phyloP scores from a whole-genome alignment of 2,797 vertebrate genomes.

The Sebastes reedi region DNA sequence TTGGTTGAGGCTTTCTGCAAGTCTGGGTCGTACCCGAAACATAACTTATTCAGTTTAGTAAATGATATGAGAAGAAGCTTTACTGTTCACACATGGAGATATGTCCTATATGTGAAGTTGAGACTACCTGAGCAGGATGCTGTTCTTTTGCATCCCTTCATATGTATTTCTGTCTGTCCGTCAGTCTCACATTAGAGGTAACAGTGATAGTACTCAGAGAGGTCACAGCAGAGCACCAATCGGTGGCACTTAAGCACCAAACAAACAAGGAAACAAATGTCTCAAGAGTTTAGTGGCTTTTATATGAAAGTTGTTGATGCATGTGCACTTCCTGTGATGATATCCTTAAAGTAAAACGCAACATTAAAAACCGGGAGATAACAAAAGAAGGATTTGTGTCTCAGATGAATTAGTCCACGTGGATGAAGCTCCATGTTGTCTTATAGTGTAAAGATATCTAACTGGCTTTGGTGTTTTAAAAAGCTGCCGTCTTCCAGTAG shows the following conservation, averaged over 20 bases:
- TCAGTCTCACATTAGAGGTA: neutral
- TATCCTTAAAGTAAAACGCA: neutral
- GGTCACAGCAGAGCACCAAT: neutral
- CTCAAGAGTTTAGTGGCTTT: neutral
- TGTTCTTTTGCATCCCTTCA: neutral
- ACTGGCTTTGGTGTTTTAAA: neutral
- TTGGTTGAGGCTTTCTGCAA: neutral
- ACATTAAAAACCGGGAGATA: neutral
- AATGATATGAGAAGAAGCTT: neutral
- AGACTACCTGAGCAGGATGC: neutral
- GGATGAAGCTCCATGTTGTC: neutral
- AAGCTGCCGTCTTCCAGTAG: neutral
- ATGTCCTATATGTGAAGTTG: neutral
- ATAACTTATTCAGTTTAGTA: neutral
- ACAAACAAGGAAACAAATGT: neutral
- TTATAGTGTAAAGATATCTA: neutral
- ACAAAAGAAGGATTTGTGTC: too few relatives aligned
- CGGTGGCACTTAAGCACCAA: neutral
- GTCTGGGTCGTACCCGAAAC: too few relatives aligned
- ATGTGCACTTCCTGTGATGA: neutral
- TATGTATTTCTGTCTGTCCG: neutral
- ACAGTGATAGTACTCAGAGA: neutral
- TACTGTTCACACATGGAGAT: neutral
- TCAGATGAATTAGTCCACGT: neutral
- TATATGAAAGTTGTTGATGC: neutral